Evolutionary conservation across 2,113 vertebrate genomes (phyloP), one percentile per base, ranked within the genome.

Genomic region (Empidonax alnorum): DNA sequence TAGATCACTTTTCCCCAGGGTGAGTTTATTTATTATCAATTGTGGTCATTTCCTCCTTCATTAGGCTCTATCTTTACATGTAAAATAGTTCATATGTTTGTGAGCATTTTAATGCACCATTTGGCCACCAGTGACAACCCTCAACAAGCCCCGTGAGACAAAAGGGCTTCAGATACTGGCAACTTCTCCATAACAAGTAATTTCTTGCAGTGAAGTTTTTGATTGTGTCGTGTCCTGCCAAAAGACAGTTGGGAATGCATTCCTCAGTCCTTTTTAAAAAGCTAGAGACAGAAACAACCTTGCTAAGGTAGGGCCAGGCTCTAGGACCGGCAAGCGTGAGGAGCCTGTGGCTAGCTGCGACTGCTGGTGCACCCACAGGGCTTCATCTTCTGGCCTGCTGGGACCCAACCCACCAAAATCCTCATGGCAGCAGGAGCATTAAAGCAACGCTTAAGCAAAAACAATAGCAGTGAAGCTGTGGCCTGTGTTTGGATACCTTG

Each of bases 331-430:
- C 1, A 3, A 41, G 23, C 1, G 0, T 33, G 35, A 8, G 23
- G 28, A 58, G 28, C 23, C 58, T 1, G 2, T 12, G 35, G 21
- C 27, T 46, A 16, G 8, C 39, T 5, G 2, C 1, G 4, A 6
- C 39, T 72, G 62, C 71, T 76, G 71, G 28, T 72, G 16, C 3
- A 0, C 0, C 1, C 30, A 14, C 5, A 55, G 20, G 24, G 33
- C 23, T 93, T 93, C 44, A 30, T 44, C 17, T 39, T 71, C 44
- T 41, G 39, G 23, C 35, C 71, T 63, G 17, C 47, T 85, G 49
- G 59, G 49, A 49, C 31, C 20, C 65, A 75, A 12, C 12, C n/a
- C 42, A 24, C 47, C 55, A 73, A 85, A 83, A 74, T 69, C 24
- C 22, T n/a, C 52, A 11, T 37, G 55, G 74, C 33, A 61, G 12